These are phyloP conservation scores for Drosophila suzukii DNA, from an alignment of 1,140 invertebrate genomes.

Conservation along the genomic window DNA sequence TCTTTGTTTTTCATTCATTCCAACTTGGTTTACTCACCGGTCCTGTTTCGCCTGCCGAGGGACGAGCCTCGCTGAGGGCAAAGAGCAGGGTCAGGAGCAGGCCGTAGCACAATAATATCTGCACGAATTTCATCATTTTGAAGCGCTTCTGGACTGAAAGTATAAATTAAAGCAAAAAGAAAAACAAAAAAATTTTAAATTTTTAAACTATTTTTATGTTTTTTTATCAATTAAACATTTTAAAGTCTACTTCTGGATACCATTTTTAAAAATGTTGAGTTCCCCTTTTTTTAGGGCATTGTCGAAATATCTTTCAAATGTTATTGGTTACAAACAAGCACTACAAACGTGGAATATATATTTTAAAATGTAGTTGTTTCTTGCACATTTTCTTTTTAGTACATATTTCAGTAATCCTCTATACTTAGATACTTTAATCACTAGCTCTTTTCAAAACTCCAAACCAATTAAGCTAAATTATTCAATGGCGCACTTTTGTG, in stretches of 20 bases:
- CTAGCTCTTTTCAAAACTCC: not conserved
- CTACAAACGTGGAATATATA: not conserved
- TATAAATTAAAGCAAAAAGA: not conserved
- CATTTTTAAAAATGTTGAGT: too few relatives aligned
- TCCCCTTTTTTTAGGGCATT: too few relatives aligned
- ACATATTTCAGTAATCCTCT: too few relatives aligned
- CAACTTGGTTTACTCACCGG: slow-evolving; percentile 53
- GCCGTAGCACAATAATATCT: slow-evolving; percentile 66
- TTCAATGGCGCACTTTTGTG: not conserved
- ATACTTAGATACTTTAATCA: not conserved
- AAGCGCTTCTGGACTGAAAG: slow-evolving; percentile 26
- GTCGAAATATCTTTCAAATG: too few relatives aligned
- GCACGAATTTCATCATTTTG: slow-evolving; percentile 71
- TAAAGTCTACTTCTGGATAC: too few relatives aligned
- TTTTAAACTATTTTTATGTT: too few relatives aligned
- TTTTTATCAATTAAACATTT: too few relatives aligned
- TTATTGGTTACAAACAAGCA: too few relatives aligned
- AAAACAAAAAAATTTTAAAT: too few relatives aligned
- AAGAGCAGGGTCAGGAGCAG: slow-evolving; percentile 56
- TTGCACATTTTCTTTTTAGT: too few relatives aligned
- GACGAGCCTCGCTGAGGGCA: slow-evolving; percentile 59
- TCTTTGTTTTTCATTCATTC: not conserved
- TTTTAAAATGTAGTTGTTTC: not conserved
- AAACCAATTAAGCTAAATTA: slow-evolving; percentile 2
- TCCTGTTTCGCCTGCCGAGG: slow-evolving; percentile 53